Conservation (phyloP, 2,888 invertebrate species). For the Callimorpha dominula region DNA sequence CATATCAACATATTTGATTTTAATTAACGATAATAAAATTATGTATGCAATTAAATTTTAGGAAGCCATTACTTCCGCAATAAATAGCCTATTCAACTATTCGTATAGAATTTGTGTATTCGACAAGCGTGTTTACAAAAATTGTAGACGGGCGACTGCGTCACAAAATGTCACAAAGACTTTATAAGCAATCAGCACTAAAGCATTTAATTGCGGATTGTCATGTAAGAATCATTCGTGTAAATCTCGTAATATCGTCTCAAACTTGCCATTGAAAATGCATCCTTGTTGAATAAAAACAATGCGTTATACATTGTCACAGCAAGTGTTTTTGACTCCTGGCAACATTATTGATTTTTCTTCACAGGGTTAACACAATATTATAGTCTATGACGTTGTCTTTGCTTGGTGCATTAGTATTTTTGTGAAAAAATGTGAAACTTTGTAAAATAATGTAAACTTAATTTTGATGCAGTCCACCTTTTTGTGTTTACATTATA, state of each 20-base stretch:
- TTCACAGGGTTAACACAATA: constrained; percentile 62
- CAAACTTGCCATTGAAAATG: constrained; percentile 66
- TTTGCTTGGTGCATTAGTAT: neutral
- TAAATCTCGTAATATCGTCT: constrained; percentile 52
- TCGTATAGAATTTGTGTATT: constrained; percentile 83
- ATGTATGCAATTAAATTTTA: constrained; percentile 84
- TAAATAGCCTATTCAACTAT: constrained; percentile 84
- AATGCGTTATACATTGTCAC: constrained; percentile 71
- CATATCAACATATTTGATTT: constrained; percentile 56
- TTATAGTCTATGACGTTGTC: constrained; percentile 56
- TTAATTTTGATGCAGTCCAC: neutral
- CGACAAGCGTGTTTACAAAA: constrained; percentile 88
- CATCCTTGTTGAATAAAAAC: constrained; percentile 67
- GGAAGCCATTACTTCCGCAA: constrained; percentile 88
- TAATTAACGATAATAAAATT: constrained; percentile 70
- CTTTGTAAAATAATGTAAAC: neutral
- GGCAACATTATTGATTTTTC: constrained; percentile 82
- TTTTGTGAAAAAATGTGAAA: neutral
- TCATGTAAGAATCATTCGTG: constrained; percentile 46
- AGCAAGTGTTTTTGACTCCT: constrained; percentile 65
- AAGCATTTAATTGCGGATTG: constrained; percentile 70
- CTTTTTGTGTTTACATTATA: neutral
- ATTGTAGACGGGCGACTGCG: constrained; percentile 77
- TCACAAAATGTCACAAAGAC: constrained; percentile 69
- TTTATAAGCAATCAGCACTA: constrained; percentile 61